Base-by-base conservation (phyloP, 1,140 invertebrate species). In the Aleiodes sp. region DNA sequence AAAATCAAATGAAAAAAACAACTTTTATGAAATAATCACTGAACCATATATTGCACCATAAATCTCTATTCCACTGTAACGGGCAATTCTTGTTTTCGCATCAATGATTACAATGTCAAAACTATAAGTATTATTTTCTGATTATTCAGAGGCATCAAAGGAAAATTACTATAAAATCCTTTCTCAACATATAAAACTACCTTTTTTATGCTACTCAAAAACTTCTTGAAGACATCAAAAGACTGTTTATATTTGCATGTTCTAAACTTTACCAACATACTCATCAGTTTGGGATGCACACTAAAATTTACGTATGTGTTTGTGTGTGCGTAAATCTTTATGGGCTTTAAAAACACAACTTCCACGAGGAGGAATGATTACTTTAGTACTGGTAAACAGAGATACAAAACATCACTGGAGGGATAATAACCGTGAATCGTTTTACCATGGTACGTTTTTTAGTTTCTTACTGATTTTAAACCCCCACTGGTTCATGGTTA, bases 401-500 rank as follows among this genome's bases (percentile, higher is more conserved):
- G 21, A 9, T 1, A 52, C 19, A 7, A 43, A 16, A 43, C 19
- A 16, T 16, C 12, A 52, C 46, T 52, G 46, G n/a, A 52, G 19
- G 46, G 21, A 52, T 52, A 52, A 52, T 52, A 52, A 52, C 46
- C 19, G 46, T 52, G 46, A 52, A 52, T 52, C 46, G 46, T 26
- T 7, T 16, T 43, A 43, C 12, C 46, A 52, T 24, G 46, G 26
- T n/a, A 21, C 19, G 26, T 24, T 52, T n/a, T n/a, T n/a, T n/a
- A n/a, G n/a, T n/a, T n/a, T n/a, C n/a, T n/a, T n/a, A n/a, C n/a
- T 52, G 46, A 52, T 21, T 12, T 52, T 1, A 52, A 24, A 52
- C 46, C 26, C n/a, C 46, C 7, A 52, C 6, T 52, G 21, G 46
- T 21, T 52, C 46, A 52, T 21, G 21, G 19, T 52, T 10, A 9